Percentiles rank a stretch among this genome's conserved stretches.
These are phyloP conservation scores for Dreissena polymorpha DNA, from an alignment of 1,140 invertebrate genomes.

Conservation along the genomic window DNA sequence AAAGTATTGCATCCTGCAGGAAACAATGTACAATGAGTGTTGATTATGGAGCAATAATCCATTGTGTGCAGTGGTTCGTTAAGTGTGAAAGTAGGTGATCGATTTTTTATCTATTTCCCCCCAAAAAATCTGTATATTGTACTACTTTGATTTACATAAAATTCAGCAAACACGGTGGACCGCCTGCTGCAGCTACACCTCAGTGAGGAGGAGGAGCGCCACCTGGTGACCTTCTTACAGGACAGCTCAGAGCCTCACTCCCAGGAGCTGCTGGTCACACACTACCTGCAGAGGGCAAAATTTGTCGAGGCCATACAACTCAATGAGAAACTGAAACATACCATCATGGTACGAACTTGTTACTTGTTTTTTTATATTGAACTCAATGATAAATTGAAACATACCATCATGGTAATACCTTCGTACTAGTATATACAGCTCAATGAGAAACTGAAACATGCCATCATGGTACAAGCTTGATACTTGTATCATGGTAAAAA, in stretches of 20 bases:
- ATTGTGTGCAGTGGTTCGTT: too few relatives aligned
- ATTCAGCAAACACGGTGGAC: slow-evolving; percentile 78
- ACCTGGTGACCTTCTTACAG: slow-evolving; percentile 82
- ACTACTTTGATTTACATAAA: too few relatives aligned
- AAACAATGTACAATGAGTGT: too few relatives aligned
- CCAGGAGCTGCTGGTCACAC: slow-evolving; percentile 80
- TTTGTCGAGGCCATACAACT: slow-evolving; percentile 78
- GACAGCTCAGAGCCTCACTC: slow-evolving; percentile 79
- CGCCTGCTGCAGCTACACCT: slow-evolving; percentile 83
- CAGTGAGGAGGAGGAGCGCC: slow-evolving; percentile 81
- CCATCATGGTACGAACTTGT: slow-evolving; percentile 66
- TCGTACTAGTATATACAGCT: slow-evolving; percentile 59
- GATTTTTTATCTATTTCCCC: too few relatives aligned
- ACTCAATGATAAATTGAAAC: slow-evolving; percentile 76
- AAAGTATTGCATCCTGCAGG: too few relatives aligned
- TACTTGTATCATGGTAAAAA: not conserved
- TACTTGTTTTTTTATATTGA: not conserved
- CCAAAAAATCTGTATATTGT: too few relatives aligned
- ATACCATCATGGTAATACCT: slow-evolving; percentile 52
- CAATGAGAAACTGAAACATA: slow-evolving; percentile 75
- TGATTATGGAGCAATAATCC: too few relatives aligned
- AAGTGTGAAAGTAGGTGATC: too few relatives aligned
- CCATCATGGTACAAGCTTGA: slow-evolving; percentile 65
- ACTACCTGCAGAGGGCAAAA: slow-evolving; percentile 79
- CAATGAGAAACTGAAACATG: slow-evolving; percentile 75